Base-by-base conservation (phyloP, 2,888 invertebrate genomes). In the Sesia apiformis region DNA sequence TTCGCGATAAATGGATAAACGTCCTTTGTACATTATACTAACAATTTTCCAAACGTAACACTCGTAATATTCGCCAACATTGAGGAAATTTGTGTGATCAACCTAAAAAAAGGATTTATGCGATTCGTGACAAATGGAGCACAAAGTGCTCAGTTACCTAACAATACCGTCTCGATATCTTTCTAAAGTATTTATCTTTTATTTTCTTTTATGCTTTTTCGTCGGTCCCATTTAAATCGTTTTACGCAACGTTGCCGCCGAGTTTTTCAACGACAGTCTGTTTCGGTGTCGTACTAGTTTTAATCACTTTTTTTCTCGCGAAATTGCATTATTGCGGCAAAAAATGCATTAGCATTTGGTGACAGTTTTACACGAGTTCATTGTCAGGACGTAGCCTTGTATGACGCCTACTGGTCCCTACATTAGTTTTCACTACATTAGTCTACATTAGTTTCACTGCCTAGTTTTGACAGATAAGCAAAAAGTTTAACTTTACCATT, bases 171-270 rank as follows among this genome's bases (percentile, higher is more conserved):
- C 46, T 46, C 8, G 46, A 46, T 46, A 46, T 46, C 46, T 46
- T 46, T 46, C 46, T 46, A 46, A 46, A 46, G 46, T 8, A 23
- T 46, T 46, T 46, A 8, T 46, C 6, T 50, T 50, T 50, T 50
- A 38, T 49, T 50, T 46, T 50, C 5, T 42, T 42, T 42, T 42
- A 7, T 42, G 7, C 23, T 38, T 63, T 60, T 66, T 63, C 60
- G 62, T 61, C 63, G 63, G 62, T 60, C 62, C 64, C 55, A 64
- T 66, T 71, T 63, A 61, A 53, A 61, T 55, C 53, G 56, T 52
- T 69, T 72, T 67, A 63, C 66, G 67, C 66, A 72, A 69, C 63
- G 62, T 67, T 63, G 55, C 51, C 52, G 52, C n/a, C 49, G 49
- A 8, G 43, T 42, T 39, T 38, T 59, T 64, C 66, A 62, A 58